Percentiles rank a stretch among this genome's conserved stretches.
phyloP scores from a whole-genome alignment of 2,797 vertebrate genomes.

The Neosilurus hyrtlii region DNA sequence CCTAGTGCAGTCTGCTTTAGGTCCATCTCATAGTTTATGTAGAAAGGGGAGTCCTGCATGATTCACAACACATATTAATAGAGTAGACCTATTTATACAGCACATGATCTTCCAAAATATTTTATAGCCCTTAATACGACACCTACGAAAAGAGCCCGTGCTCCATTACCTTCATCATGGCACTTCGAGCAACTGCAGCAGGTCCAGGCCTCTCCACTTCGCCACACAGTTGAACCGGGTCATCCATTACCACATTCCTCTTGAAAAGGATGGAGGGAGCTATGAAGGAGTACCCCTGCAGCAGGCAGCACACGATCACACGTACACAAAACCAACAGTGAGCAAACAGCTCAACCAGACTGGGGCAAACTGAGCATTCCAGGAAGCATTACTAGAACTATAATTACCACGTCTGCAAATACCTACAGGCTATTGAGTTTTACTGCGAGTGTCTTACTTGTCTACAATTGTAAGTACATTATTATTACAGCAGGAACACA shows the following conservation, averaged over 20 bases:
- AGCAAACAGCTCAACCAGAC: not conserved
- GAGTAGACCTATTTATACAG: not conserved
- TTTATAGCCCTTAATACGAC: not conserved
- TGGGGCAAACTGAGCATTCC: not conserved
- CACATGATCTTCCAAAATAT: not conserved
- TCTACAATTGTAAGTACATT: not conserved
- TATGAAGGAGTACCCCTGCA: conserved; percentile 96
- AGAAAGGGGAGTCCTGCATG: conserved; percentile 92
- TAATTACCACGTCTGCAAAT: conserved; percentile 7
- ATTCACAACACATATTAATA: not conserved
- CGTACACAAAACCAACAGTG: conserved; percentile 13
- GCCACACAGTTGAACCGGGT: conserved; percentile 84
- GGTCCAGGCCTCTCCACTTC: conserved; percentile 85
- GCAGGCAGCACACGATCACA: conserved; percentile 42
- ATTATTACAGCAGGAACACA: not conserved
- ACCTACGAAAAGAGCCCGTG: not conserved
- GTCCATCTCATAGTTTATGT: conserved; percentile 93
- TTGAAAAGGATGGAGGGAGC: conserved; percentile 98
- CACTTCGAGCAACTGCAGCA: conserved; percentile 89
- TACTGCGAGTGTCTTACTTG: not conserved
- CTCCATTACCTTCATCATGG: conserved; percentile 93
- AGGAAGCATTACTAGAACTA: not conserved
- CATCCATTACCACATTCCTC: conserved; percentile 92
- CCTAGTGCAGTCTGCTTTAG: conserved; percentile 89
- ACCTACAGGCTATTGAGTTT: conserved; percentile 13